Base-by-base conservation (phyloP, 2,113 vertebrate species). In the Phaethon lepturus region DNA sequence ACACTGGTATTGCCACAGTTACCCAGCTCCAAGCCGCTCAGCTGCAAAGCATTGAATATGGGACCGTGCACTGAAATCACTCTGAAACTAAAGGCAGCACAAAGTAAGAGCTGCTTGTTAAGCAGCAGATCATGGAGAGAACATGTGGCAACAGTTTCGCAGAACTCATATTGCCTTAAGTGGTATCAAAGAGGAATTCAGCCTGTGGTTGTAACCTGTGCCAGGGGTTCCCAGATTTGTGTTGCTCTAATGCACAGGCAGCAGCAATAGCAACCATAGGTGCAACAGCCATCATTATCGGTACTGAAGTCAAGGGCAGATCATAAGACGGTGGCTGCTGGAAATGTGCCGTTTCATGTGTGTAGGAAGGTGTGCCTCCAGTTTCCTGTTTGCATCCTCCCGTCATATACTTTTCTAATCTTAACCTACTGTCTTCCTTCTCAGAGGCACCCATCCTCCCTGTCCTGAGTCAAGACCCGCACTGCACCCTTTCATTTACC, bases 181-280 rank as follows among this genome's bases (percentile, higher is more conserved):
- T 92, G 81, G 74, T 92, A 88, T 77, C 69, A 63, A 75, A 93
- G 81, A 90, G 92, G 92, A 93, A 88, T 97, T 93, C 90, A 90
- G 77, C n/a, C 81, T 93, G 66, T 63, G 73, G 52, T 38, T 90
- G 71, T 75, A 92, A 59, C 85, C 84, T 85, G 44, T 94, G 87
- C 87, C 92, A 87, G 60, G 50, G 11, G 7, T 62, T 96, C 88
- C 92, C 64, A 60, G 58, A 60, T 78, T 63, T 59, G 38, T 44
- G 38, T 55, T 67, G 49, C 64, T 69, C 2, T 44, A 29, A 60
- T 13, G 44, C 44, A 20, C 28, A 38, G 85, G 60, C 77, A 62
- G 77, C 66, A 87, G 87, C 84, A 81, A 6, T 42, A 52, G 66
- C 58, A 80, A 6, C 47, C 23, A 14, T 9, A 55, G 56, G 17